Evolutionary conservation across 2,113 vertebrate genomes (phyloP).

Genomic region (Danionella cerebrum): DNA sequence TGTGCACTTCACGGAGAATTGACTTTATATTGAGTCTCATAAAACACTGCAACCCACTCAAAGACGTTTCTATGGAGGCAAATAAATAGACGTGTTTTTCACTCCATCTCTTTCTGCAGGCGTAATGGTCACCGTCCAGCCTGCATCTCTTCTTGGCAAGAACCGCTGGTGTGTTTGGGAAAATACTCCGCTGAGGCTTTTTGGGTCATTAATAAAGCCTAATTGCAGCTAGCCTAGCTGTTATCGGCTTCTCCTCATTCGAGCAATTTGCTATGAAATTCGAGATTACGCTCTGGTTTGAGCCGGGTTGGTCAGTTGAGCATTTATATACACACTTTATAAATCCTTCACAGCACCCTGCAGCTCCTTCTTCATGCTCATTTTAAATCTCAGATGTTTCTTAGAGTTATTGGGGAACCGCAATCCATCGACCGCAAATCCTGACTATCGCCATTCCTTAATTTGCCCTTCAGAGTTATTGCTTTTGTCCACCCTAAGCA

Average conservation of each 20-base stretch:
- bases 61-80: slow-evolving; percentile 38
- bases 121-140: slow-evolving; percentile 36
- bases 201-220: slow-evolving; percentile 57
- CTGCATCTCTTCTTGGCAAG: slow-evolving; percentile 35
- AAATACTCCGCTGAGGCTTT: slow-evolving; percentile 28
- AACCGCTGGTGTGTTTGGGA: not conserved
- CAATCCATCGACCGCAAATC: slow-evolving; percentile 41
- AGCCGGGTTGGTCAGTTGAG: slow-evolving; percentile 39
- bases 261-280: slow-evolving; percentile 51
- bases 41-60: slow-evolving; percentile 34
- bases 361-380: slow-evolving; percentile 40
- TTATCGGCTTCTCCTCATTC: slow-evolving; percentile 58
- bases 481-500: slow-evolving; percentile 38
- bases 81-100: slow-evolving; percentile 34
- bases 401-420: slow-evolving; percentile 52
- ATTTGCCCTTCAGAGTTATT: slow-evolving; percentile 28
- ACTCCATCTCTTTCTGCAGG: slow-evolving; percentile 7
- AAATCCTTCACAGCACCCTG: slow-evolving; percentile 45
- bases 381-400: slow-evolving; percentile 59
- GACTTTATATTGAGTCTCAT: slow-evolving; percentile 43
- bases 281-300: slow-evolving; percentile 46
- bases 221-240: slow-evolving; percentile 55
- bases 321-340: slow-evolving; percentile 60
- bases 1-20: slow-evolving; percentile 42
- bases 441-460: slow-evolving; percentile 23